A percentile compares a stretch with the other conserved stretches of the same genome.
phyloP scores from a whole-genome alignment of 2,113 vertebrate species.

The Callipepla californica region DNA sequence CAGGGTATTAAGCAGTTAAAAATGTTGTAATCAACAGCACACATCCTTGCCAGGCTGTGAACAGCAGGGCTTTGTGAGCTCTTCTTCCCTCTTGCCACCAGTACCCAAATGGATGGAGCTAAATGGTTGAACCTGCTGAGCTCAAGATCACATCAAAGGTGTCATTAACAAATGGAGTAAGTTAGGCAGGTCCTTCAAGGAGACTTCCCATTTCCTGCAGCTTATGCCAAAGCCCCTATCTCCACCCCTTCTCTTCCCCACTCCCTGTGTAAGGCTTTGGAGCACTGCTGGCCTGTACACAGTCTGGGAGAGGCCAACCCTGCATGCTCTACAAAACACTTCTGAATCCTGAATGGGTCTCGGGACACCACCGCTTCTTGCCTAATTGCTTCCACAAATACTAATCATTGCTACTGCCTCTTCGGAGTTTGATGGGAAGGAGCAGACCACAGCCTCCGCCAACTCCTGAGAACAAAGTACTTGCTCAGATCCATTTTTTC shows the following conservation, averaged over 20 bases:
- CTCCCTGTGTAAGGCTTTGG: not conserved
- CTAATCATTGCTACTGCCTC: not conserved
- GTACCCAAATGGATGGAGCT: not conserved
- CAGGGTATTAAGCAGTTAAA: not conserved
- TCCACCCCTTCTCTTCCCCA: not conserved
- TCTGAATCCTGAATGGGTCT: not conserved
- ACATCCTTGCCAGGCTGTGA: not conserved
- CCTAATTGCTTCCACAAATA: constrained; percentile 5
- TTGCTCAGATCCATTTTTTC: not conserved
- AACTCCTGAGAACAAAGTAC: not conserved
- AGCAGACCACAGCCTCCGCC: not conserved
- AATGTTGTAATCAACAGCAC: not conserved
- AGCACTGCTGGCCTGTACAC: accelerated
- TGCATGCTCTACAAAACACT: not conserved
- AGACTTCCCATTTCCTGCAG: not conserved
- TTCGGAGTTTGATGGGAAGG: not conserved
- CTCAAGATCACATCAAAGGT: constrained; percentile 9
- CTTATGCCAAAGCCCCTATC: not conserved
- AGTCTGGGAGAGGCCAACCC: not conserved
- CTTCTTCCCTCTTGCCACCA: not conserved
- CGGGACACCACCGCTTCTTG: not conserved
- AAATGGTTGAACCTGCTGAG: not conserved
- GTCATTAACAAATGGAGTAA: constrained; percentile 1
- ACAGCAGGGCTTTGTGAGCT: not conserved
- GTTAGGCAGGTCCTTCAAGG: not conserved